Evolutionary conservation across 2,888 invertebrate genomes (phyloP).

Genomic region (Pachydiplax longipennis): DNA sequence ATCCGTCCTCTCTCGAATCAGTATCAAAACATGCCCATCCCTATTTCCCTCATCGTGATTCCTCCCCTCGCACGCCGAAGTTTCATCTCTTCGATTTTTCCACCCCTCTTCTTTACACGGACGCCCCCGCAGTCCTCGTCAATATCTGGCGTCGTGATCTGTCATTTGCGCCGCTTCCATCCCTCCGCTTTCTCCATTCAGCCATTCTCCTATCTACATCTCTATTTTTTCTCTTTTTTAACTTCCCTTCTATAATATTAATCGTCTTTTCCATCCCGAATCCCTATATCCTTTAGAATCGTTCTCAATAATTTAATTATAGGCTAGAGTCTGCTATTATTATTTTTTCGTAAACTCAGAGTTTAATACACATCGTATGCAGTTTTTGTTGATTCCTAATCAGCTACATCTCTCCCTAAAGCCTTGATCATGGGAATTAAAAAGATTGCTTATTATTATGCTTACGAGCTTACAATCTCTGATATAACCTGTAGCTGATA

Average conservation of each 20-base stretch:
- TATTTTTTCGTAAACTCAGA: no score
- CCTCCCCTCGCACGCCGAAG: not conserved
- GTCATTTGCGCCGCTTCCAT: not conserved
- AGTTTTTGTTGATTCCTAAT: no score
- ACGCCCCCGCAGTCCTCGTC: slow-evolving; percentile 3
- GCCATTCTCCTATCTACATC: not conserved
- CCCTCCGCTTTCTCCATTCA: no score
- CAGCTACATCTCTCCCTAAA: no score
- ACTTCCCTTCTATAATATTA: not conserved
- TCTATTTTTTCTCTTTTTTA: not conserved
- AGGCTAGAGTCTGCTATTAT: no score
- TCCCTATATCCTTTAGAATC: no score
- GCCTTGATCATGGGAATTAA: no score
- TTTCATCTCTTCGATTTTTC: slow-evolving; percentile 11
- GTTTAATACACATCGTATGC: no score
- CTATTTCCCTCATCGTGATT: not conserved
- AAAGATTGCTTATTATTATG: no score
- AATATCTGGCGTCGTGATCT: slow-evolving; percentile 23
- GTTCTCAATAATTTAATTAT: not conserved
- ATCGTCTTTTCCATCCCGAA: not conserved
- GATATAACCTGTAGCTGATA: no score
- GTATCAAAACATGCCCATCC: not conserved
- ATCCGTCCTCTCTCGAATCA: no score
- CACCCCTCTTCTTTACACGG: not conserved
- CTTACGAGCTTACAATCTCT: no score